A percentile compares a stretch with the other conserved stretches of the same genome.
phyloP scores from a whole-genome alignment of 2,888 invertebrate species.

The Nesidiocoris tenuis region DNA sequence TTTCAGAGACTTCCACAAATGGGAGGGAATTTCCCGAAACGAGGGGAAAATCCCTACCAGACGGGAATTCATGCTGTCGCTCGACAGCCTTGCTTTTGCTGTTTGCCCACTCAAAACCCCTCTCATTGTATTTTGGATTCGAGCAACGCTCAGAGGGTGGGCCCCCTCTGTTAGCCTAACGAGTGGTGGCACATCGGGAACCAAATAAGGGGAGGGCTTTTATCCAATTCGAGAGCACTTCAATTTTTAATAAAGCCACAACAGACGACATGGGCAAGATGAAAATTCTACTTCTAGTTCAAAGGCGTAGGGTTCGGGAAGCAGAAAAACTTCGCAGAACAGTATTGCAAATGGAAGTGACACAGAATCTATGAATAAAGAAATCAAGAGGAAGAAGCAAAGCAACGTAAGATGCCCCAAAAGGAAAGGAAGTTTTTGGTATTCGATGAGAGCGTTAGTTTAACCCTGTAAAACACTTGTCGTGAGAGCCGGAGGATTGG shows the following conservation, averaged over 20 bases:
- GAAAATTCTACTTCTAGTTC: not conserved
- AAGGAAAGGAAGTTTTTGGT: no score
- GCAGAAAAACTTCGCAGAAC: not conserved
- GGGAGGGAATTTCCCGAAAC: no score
- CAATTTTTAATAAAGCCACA: not conserved
- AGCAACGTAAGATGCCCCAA: no score
- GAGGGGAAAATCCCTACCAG: no score
- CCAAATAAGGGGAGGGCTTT: not conserved
- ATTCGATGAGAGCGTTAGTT: no score
- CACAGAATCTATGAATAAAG: not conserved
- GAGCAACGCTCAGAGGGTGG: not conserved
- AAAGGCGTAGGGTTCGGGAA: not conserved
- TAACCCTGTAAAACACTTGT: no score
- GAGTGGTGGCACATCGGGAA: not conserved
- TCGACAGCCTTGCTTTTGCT: no score
- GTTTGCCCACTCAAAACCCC: not conserved
- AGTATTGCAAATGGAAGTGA: not conserved
- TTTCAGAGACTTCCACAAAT: no score
- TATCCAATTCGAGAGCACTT: not conserved
- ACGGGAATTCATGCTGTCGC: no score
- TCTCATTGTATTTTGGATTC: not conserved
- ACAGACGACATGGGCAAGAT: not conserved
- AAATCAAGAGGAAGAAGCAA: not conserved
- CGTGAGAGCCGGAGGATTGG: no score
- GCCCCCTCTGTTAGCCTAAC: not conserved